These are phyloP conservation scores for Chaenodraco wilsoni DNA, from an alignment of 2,797 vertebrate species.

Conservation along the genomic window DNA sequence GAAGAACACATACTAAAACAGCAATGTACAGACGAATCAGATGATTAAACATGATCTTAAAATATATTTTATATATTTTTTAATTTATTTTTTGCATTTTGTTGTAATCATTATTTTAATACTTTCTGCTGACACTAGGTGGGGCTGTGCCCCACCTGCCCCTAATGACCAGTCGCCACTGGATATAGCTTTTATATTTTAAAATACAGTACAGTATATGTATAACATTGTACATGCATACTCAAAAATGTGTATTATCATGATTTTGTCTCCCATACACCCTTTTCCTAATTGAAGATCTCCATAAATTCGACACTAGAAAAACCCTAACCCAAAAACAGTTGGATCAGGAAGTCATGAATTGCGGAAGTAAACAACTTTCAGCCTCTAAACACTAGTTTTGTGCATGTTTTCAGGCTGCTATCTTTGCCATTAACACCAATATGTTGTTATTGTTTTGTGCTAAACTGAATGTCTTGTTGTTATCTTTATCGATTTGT, in stretches of 20 bases:
- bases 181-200: not conserved
- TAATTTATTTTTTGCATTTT: no score
- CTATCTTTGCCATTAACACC: rapidly evolving
- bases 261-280: not conserved
- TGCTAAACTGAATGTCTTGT: not conserved
- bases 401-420: not conserved
- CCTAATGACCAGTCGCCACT: no score
- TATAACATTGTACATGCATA: not conserved
- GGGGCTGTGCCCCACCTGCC: no score
- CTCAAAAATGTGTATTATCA: not conserved
- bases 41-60: no score
- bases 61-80: no score
- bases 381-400: not conserved
- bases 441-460: not conserved
- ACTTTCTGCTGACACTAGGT: no score
- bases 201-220: not conserved
- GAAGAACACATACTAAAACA: no score
- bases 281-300: not conserved
- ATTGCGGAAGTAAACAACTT: constrained; percentile 36
- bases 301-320: not conserved
- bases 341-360: constrained; percentile 26
- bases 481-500: not conserved
- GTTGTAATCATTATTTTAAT: no score
- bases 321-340: not conserved
- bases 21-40: no score